Evolutionary conservation across 1,140 invertebrate species (phyloP).

Genomic region (Drosophila asahinai): DNA sequence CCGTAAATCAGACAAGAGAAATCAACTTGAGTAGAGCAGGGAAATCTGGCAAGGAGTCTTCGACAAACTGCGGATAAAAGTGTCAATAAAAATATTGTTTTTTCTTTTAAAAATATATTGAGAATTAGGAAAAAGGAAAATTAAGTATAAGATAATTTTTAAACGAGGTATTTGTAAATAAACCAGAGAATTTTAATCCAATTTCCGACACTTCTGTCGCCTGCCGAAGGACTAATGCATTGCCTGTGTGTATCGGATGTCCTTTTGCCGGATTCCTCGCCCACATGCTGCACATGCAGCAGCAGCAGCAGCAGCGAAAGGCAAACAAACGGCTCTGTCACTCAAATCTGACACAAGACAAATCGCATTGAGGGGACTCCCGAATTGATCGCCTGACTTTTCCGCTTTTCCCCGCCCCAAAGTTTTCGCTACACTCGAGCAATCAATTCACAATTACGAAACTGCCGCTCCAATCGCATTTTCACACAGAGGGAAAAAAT

Average conservation of each 20-base stretch:
- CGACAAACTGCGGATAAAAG: conserved; percentile 30
- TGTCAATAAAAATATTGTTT: conserved; percentile 9
- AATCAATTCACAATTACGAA: conserved; percentile 80
- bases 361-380: conserved; percentile 64
- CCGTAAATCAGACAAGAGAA: conserved; percentile 47
- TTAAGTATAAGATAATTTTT: neutral
- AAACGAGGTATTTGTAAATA: too few relatives aligned
- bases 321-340: conserved; percentile 80
- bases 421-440: conserved; percentile 75
- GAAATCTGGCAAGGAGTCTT: conserved; percentile 9
- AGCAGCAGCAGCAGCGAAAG: conserved; percentile 30
- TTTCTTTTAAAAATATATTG: neutral
- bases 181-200: neutral
- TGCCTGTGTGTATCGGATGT: conserved; percentile 4
- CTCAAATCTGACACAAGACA: conserved; percentile 82
- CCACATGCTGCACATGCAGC: conserved; percentile 5
- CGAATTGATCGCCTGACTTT: conserved; percentile 70
- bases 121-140: too few relatives aligned
- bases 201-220: conserved; percentile 38
- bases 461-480: conserved; percentile 21
- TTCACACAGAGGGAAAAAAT: neutral
- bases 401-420: neutral
- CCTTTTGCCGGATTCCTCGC: conserved; percentile 1
- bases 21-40: conserved; percentile 24
- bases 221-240: conserved; percentile 46